Evolutionary conservation across 2,113 vertebrate species (phyloP).

Genomic region (Phasianus colchicus): DNA sequence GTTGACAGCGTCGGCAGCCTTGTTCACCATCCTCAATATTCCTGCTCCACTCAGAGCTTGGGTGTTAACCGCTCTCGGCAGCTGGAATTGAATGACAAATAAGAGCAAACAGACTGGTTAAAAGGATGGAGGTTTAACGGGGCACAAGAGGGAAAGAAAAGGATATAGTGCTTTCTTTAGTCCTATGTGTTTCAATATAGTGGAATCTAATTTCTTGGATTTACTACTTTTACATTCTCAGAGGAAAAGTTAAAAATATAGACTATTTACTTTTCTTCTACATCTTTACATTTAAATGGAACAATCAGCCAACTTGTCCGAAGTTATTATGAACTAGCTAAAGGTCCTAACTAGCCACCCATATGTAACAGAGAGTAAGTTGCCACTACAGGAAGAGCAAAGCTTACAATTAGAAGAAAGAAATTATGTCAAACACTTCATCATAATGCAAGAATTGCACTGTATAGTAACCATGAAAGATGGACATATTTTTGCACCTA

Average conservation of each 20-base stretch:
- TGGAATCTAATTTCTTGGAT: conserved; percentile 88
- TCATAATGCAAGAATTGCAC: background rate
- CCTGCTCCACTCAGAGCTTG: conserved; percentile 98
- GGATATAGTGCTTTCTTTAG: conserved; percentile 80
- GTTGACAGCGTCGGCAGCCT: conserved; percentile 99
- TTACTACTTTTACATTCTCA: conserved; percentile 83
- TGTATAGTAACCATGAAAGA: background rate
- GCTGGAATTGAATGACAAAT: conserved; percentile 96
- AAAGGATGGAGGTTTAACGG: conserved; percentile 85
- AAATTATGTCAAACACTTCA: background rate
- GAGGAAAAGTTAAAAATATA: conserved; percentile 85
- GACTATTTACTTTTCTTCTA: conserved; percentile 84
- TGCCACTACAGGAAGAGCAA: conserved; percentile 27
- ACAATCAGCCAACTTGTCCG: conserved; percentile 78
- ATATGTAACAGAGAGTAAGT: conserved; percentile 49
- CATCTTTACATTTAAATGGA: conserved; percentile 89
- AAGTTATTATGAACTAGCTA: conserved; percentile 80
- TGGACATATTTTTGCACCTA: background rate
- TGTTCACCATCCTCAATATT: conserved; percentile 99
- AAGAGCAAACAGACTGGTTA: conserved; percentile 92
- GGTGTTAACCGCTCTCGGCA: conserved; percentile 97
- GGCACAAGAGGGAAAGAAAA: conserved; percentile 80
- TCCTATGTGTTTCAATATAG: conserved; percentile 82
- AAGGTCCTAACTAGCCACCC: conserved; percentile 64
- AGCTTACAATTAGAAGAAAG: background rate